Conservation (phyloP, 2,888 invertebrate species). For the Polymixis flavicincta region DNA sequence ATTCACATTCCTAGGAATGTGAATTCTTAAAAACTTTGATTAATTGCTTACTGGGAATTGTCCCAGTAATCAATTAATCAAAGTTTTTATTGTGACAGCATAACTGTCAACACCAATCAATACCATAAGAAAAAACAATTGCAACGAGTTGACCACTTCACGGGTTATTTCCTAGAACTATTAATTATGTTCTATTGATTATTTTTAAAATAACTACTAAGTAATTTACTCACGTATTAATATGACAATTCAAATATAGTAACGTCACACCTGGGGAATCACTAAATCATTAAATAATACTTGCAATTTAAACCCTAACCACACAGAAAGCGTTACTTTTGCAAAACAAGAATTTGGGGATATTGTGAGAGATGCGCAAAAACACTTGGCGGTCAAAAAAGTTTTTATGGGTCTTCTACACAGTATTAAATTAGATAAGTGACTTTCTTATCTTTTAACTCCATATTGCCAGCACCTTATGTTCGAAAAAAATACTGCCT, state of each 20-base stretch:
- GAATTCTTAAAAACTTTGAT: no score
- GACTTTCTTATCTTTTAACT: no score
- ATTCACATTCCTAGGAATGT: no score
- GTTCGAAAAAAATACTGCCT: no score
- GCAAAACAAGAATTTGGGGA: not conserved
- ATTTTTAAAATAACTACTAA: constrained; percentile 7
- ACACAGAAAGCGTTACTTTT: constrained; percentile 8
- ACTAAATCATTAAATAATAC: not conserved
- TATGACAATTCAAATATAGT: not conserved
- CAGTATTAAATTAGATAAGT: no score
- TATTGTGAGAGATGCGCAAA: not conserved
- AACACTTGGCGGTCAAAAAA: not conserved
- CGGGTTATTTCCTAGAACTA: no score
- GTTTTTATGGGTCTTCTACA: not conserved
- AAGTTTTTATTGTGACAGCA: no score
- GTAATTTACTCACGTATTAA: not conserved
- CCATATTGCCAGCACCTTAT: not conserved
- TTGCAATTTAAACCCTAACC: not conserved
- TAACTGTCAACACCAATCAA: not conserved
- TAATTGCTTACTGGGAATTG: no score
- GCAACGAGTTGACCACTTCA: no score
- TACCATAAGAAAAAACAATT: no score
- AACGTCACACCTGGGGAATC: constrained; percentile 7
- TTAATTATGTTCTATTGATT: not conserved
- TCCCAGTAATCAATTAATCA: no score